Evolutionary conservation across 2,888 invertebrate species (phyloP).

Genomic region (Altica lythri): DNA sequence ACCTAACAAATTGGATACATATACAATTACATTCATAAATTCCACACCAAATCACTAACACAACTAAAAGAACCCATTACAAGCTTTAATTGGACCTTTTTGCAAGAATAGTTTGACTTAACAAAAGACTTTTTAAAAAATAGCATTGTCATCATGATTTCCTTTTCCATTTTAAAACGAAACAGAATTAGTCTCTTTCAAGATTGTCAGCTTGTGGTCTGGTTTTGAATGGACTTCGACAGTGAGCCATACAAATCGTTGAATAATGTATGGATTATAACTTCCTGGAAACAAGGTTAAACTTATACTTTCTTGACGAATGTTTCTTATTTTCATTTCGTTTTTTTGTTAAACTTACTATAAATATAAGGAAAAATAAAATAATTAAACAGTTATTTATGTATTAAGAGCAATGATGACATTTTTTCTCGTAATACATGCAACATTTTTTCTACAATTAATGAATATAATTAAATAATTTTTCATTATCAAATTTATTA

Average conservation of each 20-base stretch:
- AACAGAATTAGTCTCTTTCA: constrained; percentile 15
- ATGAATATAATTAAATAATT: too few relatives aligned
- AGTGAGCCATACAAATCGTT: constrained; percentile 7
- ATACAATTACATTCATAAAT: constrained; percentile 4
- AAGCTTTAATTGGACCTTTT: constrained; percentile 12
- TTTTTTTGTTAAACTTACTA: too few relatives aligned
- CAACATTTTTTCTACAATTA: too few relatives aligned
- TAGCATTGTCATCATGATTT: constrained; percentile 15
- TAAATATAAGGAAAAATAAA: too few relatives aligned
- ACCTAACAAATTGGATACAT: constrained; percentile 1
- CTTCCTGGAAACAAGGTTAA: constrained; percentile 10
- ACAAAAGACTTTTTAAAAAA: too few relatives aligned
- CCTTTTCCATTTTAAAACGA: constrained; percentile 14
- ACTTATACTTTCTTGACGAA: too few relatives aligned
- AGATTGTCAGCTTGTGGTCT: constrained; percentile 13
- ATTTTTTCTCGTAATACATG: too few relatives aligned
- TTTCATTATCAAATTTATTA: too few relatives aligned
- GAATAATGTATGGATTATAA: constrained; percentile 10
- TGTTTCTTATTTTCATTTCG: too few relatives aligned
- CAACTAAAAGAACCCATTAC: constrained; percentile 9
- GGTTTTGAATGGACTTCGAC: constrained; percentile 11
- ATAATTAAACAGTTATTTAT: too few relatives aligned
- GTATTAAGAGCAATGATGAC: too few relatives aligned
- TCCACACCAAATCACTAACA: not conserved
- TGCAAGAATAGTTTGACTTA: not conserved